These are phyloP conservation scores for Coregonus suidteri DNA, from an alignment of 2,797 vertebrate species.

Conservation along the genomic window DNA sequence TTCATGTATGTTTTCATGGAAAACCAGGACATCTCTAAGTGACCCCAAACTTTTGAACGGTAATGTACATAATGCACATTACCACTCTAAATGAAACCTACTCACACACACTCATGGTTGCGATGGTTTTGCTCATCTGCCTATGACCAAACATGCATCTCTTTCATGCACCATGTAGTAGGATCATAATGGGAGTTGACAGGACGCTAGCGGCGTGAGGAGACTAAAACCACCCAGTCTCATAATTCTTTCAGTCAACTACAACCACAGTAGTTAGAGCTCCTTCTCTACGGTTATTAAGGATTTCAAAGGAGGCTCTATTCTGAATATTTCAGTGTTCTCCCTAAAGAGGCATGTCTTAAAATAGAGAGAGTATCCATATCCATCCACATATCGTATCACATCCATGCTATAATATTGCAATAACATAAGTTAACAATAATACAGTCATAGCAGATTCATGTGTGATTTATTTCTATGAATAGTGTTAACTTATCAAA, in stretches of 20 bases:
- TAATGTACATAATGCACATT: background rate
- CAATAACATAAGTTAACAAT: background rate
- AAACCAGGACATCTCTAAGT: too few species aligned
- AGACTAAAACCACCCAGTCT: background rate
- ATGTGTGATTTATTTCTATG: background rate
- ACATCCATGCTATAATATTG: background rate
- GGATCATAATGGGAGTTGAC: constrained; percentile 27
- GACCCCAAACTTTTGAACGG: too few species aligned
- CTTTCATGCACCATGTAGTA: constrained; percentile 8
- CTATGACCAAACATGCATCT: constrained; percentile 36
- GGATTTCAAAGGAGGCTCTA: background rate
- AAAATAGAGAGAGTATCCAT: background rate
- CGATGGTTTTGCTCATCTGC: constrained; percentile 35
- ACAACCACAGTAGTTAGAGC: background rate
- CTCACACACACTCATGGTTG: constrained; percentile 20
- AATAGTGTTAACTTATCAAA: background rate
- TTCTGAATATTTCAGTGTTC: background rate
- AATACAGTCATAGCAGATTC: background rate
- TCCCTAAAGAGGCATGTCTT: background rate
- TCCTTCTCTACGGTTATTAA: background rate
- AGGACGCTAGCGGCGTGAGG: constrained; percentile 38
- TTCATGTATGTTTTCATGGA: too few species aligned
- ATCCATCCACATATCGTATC: background rate
- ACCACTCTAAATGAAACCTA: constrained; percentile 36
- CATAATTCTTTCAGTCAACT: constrained; percentile 26